These are phyloP conservation scores for Myripristis murdjan DNA, from an alignment of 2,797 vertebrate genomes.

Conservation along the genomic window DNA sequence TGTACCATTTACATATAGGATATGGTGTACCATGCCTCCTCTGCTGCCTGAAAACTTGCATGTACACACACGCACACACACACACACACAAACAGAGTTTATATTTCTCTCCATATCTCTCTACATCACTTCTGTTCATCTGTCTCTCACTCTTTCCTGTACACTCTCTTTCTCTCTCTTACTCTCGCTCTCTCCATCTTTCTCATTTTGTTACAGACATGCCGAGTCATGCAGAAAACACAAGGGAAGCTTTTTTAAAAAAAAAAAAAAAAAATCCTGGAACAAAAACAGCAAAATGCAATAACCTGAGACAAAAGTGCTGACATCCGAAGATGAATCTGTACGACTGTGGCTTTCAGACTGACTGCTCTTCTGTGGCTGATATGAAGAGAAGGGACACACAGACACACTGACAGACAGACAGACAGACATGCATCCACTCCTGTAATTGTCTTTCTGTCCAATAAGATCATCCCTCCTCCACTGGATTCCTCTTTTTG, in stretches of 20 bases:
- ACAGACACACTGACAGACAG: constrained; percentile 29
- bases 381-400: constrained; percentile 51
- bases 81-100: background rate
- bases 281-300: constrained; percentile 64
- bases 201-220: constrained; percentile 57
- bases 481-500: constrained; percentile 14
- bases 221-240: constrained; percentile 69
- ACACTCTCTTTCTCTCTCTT: constrained; percentile 16
- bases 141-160: constrained; percentile 26
- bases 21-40: background rate
- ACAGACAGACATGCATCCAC: background rate
- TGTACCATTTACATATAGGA: background rate
- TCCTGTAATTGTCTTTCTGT: constrained; percentile 10
- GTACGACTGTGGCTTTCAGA: constrained; percentile 27
- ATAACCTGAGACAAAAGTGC: constrained; percentile 67
- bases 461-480: background rate
- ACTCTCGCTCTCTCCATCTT: constrained; percentile 12
- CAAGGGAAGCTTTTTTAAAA: constrained; percentile 51
- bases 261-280: too few relatives aligned
- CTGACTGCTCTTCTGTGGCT: constrained; percentile 25
- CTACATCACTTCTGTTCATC: constrained; percentile 26
- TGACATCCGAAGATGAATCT: constrained; percentile 64
- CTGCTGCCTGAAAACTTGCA: background rate
- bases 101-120: background rate
- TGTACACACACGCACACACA: constrained; percentile 7